A percentile compares a stretch with the other conserved stretches of the same genome.
These are phyloP conservation scores for Tretioscincus oriximinensis DNA, from an alignment of 2,113 vertebrate genomes.

Conservation along the genomic window DNA sequence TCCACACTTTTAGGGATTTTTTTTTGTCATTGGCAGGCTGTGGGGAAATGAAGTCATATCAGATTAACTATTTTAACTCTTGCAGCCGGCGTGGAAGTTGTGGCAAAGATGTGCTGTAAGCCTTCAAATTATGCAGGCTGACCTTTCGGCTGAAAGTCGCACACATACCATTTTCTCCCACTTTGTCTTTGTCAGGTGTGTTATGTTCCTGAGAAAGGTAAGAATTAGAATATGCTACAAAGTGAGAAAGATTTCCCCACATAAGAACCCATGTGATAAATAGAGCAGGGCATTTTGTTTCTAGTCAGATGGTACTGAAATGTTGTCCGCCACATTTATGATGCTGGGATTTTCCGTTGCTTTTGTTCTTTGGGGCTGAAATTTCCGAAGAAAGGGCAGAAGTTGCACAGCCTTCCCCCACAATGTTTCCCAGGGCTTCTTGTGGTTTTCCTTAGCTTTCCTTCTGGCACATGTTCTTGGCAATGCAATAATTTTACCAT, in stretches of 20 bases:
- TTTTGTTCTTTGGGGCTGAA: neutral
- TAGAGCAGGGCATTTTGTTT: neutral
- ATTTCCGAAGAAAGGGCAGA: neutral
- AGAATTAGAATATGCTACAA: slow-evolving; percentile 29
- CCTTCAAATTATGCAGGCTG: slow-evolving; percentile 34
- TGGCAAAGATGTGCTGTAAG: slow-evolving; percentile 39
- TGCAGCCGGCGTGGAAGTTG: slow-evolving; percentile 15
- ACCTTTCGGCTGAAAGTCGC: slow-evolving; percentile 52
- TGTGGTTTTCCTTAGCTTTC: neutral
- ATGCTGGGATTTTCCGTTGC: neutral
- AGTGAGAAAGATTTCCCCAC: slow-evolving; percentile 21
- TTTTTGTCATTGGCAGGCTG: slow-evolving; percentile 22
- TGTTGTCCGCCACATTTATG: neutral
- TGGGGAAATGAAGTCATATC: slow-evolving; percentile 12
- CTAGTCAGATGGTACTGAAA: slow-evolving; percentile 2
- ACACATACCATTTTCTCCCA: slow-evolving; percentile 17
- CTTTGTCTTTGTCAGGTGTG: slow-evolving; percentile 11
- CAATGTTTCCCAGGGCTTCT: neutral
- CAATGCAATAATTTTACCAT: neutral
- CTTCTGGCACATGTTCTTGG: neutral
- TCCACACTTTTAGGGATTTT: slow-evolving; percentile 1
- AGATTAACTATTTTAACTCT: slow-evolving; percentile 51
- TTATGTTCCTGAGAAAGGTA: slow-evolving; percentile 34
- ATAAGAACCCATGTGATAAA: slow-evolving; percentile 3
- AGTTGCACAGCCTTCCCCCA: no score